These are phyloP conservation scores for Xyliphius kryptos DNA, from an alignment of 2,113 vertebrate species.

Conservation along the genomic window DNA sequence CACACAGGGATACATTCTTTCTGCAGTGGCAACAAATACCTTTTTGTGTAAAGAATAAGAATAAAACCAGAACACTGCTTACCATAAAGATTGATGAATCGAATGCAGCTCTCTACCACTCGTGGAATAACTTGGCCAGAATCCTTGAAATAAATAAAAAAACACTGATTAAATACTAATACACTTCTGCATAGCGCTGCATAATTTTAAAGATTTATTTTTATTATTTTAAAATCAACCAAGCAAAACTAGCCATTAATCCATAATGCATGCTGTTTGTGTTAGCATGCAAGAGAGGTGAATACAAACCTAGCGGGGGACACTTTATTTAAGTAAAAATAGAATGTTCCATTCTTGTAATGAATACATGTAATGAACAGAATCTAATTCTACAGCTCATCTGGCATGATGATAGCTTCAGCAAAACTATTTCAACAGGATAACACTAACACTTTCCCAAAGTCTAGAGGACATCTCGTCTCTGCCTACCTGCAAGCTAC, in stretches of 20 bases:
- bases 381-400: conserved; percentile 9
- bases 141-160: conserved; percentile 72
- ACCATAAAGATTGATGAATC: no score
- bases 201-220: no score
- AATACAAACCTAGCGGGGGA: conserved; percentile 17
- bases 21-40: not conserved
- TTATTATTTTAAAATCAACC: no score
- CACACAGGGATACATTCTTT: not conserved
- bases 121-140: conserved; percentile 92
- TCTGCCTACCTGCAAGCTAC: no score
- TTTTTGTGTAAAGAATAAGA: not conserved
- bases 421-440: no score
- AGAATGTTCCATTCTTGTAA: no score
- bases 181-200: no score
- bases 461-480: no score
- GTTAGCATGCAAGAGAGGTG: conserved; percentile 19
- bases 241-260: no score
- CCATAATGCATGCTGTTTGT: conserved; percentile 6
- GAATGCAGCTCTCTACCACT: conserved; percentile 94
- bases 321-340: not conserved
- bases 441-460: no score
- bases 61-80: conserved; percentile 46
- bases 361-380: not conserved
- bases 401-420: not conserved
- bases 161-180: conserved; percentile 14